Base-by-base conservation (phyloP, 1,140 invertebrate genomes). In the Hylaeus volcanicus region DNA sequence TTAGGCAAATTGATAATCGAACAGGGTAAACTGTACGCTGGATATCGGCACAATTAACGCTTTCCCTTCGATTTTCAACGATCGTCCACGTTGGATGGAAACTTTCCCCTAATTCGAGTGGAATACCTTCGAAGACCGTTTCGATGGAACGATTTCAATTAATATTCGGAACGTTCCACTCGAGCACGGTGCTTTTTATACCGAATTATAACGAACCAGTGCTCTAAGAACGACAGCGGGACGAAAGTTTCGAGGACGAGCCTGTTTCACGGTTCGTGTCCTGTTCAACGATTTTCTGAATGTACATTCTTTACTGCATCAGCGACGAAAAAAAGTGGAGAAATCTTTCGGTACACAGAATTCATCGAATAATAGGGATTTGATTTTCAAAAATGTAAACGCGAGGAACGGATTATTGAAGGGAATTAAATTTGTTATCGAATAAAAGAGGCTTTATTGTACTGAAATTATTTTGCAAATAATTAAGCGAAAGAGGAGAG, bases 1-100 rank as follows among this genome's bases (percentile, higher is more conserved):
- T 70, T 41, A 39, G n/a, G 51, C 60, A 45, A 79, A 71, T 61
- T 71, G 37, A 70, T 71, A 61, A 72, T 63, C 45, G 2, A 72
- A 63, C 55, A 6, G 41, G 9, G 14, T 39, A 43, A 63, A 58
- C 41, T 14, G n/a, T 8, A 3, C 12, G 53, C 26, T 2, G 75
- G 53, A 14, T 51, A 53, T 60, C 12, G 66, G 9, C 3, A 51
- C 37, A 53, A 78, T 78, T 72, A 71, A 55, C 58, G 37, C 12
- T 6, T 5, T 12, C 9, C 4, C n/a, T 11, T 41, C n/a, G 64
- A n/a, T 60, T n/a, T 37, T 43, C 26, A 37, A 26, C 8, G 1
- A 0, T 68, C 58, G 6, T 45, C 12, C 3, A 26, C 8, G 63
- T 55, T 61, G 26, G 43, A 64, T 53, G 14, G 39, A 45, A 43